Percentiles rank a stretch among this genome's conserved stretches.
Conservation (phyloP, 2,797 vertebrate species). For the Capromys pilorides region DNA sequence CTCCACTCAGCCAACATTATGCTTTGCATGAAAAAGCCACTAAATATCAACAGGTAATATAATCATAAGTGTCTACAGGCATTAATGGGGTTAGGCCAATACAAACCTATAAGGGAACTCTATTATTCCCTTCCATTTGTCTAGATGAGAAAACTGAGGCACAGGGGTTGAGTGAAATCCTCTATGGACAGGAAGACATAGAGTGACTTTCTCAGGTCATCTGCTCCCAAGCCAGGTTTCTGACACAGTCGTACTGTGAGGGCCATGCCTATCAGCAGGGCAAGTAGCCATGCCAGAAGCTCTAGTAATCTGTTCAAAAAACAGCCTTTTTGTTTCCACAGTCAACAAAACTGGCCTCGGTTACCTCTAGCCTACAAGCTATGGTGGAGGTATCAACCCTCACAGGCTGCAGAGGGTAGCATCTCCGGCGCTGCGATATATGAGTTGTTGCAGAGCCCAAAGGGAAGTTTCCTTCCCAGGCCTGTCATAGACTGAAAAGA, state of each 20-base stretch:
- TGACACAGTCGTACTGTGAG: fast-evolving
- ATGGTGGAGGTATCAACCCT: fast-evolving
- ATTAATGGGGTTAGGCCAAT: no score
- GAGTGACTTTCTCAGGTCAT: not conserved
- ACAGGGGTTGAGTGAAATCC: fast-evolving
- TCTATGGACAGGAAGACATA: fast-evolving
- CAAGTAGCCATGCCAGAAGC: not conserved
- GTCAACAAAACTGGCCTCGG: not conserved
- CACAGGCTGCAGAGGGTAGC: not conserved
- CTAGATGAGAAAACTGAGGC: not conserved
- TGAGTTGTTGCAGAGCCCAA: fast-evolving
- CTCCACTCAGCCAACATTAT: not conserved
- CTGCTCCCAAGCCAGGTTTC: not conserved
- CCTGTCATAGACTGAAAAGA: not conserved
- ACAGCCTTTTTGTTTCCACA: not conserved
- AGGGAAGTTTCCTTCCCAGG: not conserved
- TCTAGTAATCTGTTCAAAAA: not conserved
- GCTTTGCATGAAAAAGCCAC: not conserved
- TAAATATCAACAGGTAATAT: not conserved
- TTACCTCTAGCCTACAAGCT: not conserved
- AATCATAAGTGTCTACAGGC: fast-evolving
- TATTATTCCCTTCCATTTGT: fast-evolving
- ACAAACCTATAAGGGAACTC: fast-evolving
- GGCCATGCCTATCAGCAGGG: not conserved
- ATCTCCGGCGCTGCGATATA: not conserved